Evolutionary conservation across 2,888 invertebrate genomes (phyloP), one percentile per base, ranked within the genome.

Genomic region (Labia minor): DNA sequence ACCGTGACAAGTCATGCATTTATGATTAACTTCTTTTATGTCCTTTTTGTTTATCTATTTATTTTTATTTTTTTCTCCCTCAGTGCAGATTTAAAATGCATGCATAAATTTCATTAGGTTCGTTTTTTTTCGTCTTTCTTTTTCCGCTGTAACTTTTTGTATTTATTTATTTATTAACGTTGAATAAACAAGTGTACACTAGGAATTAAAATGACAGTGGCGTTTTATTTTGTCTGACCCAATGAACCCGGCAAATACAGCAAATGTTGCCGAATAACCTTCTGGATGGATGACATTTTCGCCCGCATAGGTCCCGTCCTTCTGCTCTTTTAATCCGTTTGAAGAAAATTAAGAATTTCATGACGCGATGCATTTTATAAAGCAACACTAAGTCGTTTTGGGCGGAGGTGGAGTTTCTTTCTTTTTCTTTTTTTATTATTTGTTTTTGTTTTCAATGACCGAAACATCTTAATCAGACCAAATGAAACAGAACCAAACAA

Each of bases 101-200:
- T 49, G 49, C 49, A 49, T 49, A 49, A n/a, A 49, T n/a, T 49
- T 49, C 49, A 49, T 49, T 49, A 26, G 26, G 26, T 8, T 26
- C 26, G 3, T 49, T 49, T 14, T n/a, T n/a, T n/a, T n/a, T n/a
- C n/a, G n/a, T n/a, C n/a, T n/a, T n/a, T n/a, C n/a, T n/a, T 26
- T 26, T 26, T 26, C 26, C 26, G 8, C 26, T 26, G 26, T 3
- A 6, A 8, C 3, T 8, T 26, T 26, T 3, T 6, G 14, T 49
- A 49, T 49, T 49, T 49, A 49, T 49, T 49, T 49, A 49, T 49
- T 49, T 49, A 49, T 49, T 49, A n/a, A 49, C 49, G n/a, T 49
- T 14, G 49, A 4, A 14, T 49, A 49, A 49, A 49, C 49, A 49
- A 49, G 49, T 49, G 16, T 14, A 6, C 26, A 26, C 4, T 26